phyloP scores from a whole-genome alignment of 2,888 invertebrate genomes.

The Ophioninae sp. region DNA sequence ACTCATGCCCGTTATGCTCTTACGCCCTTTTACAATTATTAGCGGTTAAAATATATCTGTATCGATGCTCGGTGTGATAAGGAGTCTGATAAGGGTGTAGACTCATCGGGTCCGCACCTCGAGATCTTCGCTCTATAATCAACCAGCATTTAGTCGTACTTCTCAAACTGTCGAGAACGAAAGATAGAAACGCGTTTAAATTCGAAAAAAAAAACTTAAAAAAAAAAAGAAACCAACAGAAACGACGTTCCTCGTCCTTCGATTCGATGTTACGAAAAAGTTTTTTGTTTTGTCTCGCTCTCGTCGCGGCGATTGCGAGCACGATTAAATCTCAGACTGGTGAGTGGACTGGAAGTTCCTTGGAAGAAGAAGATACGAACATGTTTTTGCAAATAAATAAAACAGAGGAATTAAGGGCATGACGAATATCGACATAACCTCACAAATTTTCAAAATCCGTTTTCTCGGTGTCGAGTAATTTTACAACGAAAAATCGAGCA shows the following conservation, averaged over 20 bases:
- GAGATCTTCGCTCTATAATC: constrained; percentile 1
- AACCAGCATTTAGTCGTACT: constrained; percentile 27
- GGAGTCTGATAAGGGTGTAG: constrained; percentile 50
- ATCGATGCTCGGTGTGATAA: constrained; percentile 49
- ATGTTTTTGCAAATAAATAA: neutral
- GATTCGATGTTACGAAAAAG: constrained; percentile 35
- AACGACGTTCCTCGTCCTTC: neutral
- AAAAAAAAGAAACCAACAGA: neutral
- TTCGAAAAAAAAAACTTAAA: neutral
- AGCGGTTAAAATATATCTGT: neutral
- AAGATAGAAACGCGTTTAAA: neutral
- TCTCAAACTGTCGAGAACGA: neutral
- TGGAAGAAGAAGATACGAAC: neutral
- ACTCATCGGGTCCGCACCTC: constrained; percentile 13
- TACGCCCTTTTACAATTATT: neutral
- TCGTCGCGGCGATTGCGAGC: constrained; percentile 5
- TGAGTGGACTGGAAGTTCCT: constrained; percentile 17
- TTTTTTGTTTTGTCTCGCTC: constrained; percentile 2
- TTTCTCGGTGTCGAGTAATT: no score
- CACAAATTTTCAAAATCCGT: no score
- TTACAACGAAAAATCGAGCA: no score
- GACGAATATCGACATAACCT: no score
- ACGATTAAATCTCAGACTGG: constrained; percentile 28
- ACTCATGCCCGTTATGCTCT: neutral
- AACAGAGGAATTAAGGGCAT: neutral